Evolutionary conservation across 2,888 invertebrate species (phyloP).

Genomic region (Andrena camellia): DNA sequence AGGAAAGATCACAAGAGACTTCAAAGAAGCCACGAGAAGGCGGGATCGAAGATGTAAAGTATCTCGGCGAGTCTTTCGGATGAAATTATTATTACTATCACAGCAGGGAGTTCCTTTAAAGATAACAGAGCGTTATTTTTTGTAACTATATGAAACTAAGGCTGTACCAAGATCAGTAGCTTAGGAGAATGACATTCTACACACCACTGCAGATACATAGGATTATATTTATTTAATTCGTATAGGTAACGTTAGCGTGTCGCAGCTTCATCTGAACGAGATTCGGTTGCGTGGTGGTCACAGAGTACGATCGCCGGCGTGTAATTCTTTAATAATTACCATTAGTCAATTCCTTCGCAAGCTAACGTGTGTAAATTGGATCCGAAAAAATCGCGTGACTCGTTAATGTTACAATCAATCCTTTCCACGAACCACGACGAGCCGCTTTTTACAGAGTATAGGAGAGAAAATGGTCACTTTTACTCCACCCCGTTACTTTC

Average conservation of each 20-base stretch:
- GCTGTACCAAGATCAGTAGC: slow-evolving; percentile 71
- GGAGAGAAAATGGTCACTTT: slow-evolving; percentile 10
- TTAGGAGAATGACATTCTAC: slow-evolving; percentile 60
- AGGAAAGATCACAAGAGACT: slow-evolving; percentile 80
- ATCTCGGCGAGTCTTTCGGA: slow-evolving; percentile 55
- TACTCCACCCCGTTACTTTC: slow-evolving; percentile 6
- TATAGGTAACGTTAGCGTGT: slow-evolving; percentile 20
- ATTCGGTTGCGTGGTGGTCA: slow-evolving; percentile 12
- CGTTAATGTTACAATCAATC: not conserved
- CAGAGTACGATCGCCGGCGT: not conserved
- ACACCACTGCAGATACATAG: slow-evolving; percentile 55
- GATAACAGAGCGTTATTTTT: slow-evolving; percentile 76
- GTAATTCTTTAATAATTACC: slow-evolving; percentile 13
- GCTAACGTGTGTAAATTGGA: slow-evolving; percentile 10
- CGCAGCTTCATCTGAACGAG: slow-evolving; percentile 20
- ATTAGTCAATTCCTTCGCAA: slow-evolving; percentile 25
- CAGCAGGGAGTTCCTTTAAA: slow-evolving; percentile 76
- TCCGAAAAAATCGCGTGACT: not conserved
- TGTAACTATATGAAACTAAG: slow-evolving; percentile 73
- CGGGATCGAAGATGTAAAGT: slow-evolving; percentile 73
- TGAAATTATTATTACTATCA: slow-evolving; percentile 64
- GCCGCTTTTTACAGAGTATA: slow-evolving; percentile 13
- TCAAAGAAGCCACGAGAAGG: slow-evolving; percentile 73
- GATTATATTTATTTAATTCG: slow-evolving; percentile 59
- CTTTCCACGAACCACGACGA: slow-evolving; percentile 6